Conservation (phyloP, 2,888 invertebrate species). For the Monopis laevigella region DNA sequence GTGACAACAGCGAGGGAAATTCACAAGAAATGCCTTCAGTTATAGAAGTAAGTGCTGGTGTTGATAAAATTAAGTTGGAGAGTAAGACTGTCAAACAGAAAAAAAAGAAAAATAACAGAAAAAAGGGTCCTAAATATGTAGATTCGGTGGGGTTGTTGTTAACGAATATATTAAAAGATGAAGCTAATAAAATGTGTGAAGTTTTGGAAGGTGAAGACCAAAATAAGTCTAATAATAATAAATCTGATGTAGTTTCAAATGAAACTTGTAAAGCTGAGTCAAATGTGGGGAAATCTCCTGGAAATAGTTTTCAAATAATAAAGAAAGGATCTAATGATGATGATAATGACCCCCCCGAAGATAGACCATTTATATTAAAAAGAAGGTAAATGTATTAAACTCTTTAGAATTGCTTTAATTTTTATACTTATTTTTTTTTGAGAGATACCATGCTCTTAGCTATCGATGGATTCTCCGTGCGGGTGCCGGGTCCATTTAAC, state of each 20-base stretch:
- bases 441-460: no score
- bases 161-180: constrained; percentile 62
- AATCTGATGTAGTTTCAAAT: constrained; percentile 14
- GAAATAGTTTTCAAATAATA: not conserved
- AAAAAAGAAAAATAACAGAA: constrained; percentile 36
- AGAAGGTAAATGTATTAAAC: constrained; percentile 45
- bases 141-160: constrained; percentile 68
- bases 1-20: constrained; percentile 53
- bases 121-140: constrained; percentile 29
- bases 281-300: not conserved
- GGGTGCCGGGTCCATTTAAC: no score
- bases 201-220: constrained; percentile 35
- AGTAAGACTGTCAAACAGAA: constrained; percentile 30
- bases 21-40: constrained; percentile 53
- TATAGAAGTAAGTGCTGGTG: constrained; percentile 41
- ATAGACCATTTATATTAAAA: constrained; percentile 59
- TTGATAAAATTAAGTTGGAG: constrained; percentile 29
- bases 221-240: constrained; percentile 22
- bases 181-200: constrained; percentile 31
- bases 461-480: no score
- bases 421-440: no score
- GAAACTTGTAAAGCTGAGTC: not conserved
- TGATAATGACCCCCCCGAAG: constrained; percentile 61
- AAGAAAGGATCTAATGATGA: constrained; percentile 27
- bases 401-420: not conserved